Base-by-base conservation (phyloP, 2,888 invertebrate genomes). In the Drosophila paramelanica region DNA sequence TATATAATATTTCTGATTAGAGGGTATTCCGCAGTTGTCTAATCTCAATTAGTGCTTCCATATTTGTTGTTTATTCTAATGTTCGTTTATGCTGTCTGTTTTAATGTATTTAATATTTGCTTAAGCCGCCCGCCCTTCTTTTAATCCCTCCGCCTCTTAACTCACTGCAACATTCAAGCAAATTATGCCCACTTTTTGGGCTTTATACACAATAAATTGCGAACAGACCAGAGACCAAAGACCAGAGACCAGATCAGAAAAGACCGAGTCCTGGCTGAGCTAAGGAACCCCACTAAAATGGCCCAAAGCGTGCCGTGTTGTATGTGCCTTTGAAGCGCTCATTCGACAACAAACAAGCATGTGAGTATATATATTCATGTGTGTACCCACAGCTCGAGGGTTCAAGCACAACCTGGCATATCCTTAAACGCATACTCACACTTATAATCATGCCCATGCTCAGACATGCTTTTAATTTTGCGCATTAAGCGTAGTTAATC, bases 401-500 rank as follows among this genome's bases (percentile, higher is more conserved):
- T 42, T 17, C 50, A 53, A 55, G 61, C 53, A 55, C 42, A 55
- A 70, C 67, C 76, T 65, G 42, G 56, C 56, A 57, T 59, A 67
- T 61, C 42, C 62, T 67, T 36, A 25, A 8, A 36, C 36, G 13
- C 36, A 36, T 13, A 36, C 36, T 36, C 36, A 13, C 4, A 13
- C 36, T 36, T 13, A 10, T 10, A 10, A 8, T 10, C 31, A 49
- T 45, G 20, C 61, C 55, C 43, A 61, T 56, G 76, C 53, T 73
- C 69, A 65, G 68, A 69, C 78, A 78, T 80, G 85, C 73, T 80
- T 84, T 84, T 87, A 84, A 84, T 87, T 87, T 84, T 81, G 78
- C 80, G 82, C 85, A 87, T 87, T 84, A 84, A 84, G 80, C 80
- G 84, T 82, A 78, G 85, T 81, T 87, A 84, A 84, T 80, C 88